A percentile compares a stretch with the other conserved stretches of the same genome.
Conservation (phyloP, 2,113 vertebrate genomes). For the Myrmecophaga tridactyla region DNA sequence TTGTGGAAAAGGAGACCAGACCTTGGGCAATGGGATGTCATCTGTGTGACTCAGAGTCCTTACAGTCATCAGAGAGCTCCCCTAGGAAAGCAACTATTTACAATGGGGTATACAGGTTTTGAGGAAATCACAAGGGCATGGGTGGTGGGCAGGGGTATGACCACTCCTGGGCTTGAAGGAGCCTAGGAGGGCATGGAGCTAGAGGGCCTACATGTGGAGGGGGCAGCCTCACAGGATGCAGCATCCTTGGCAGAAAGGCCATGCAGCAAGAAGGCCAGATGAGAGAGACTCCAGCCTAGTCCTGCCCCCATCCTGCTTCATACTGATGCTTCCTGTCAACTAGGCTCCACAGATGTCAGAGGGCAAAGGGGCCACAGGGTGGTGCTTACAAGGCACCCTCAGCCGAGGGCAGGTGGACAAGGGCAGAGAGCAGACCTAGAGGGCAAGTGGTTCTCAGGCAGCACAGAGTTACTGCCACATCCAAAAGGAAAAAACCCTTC, state of each 20-base stretch:
- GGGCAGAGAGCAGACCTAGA: background rate
- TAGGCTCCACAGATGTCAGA: no score
- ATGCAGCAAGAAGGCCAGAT: background rate
- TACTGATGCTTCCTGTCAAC: fast-evolving
- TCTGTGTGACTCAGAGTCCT: fast-evolving
- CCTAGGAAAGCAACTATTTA: background rate
- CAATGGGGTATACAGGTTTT: background rate
- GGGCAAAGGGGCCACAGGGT: background rate
- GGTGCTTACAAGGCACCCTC: fast-evolving
- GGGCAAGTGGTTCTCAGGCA: background rate
- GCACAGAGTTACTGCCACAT: no score
- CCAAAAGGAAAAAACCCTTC: background rate
- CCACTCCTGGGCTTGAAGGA: background rate
- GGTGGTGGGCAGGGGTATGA: no score
- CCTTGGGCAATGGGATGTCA: background rate
- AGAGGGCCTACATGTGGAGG: fast-evolving
- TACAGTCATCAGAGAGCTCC: background rate
- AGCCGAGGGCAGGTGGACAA: background rate
- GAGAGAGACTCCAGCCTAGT: fast-evolving
- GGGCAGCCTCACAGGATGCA: background rate
- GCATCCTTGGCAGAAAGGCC: background rate
- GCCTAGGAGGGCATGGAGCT: background rate
- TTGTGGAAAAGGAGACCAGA: background rate
- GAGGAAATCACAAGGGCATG: background rate
- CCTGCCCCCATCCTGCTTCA: background rate